Evolutionary conservation across 2,113 vertebrate genomes (phyloP), one percentile per base, ranked within the genome.

Genomic region (Callipepla californica): DNA sequence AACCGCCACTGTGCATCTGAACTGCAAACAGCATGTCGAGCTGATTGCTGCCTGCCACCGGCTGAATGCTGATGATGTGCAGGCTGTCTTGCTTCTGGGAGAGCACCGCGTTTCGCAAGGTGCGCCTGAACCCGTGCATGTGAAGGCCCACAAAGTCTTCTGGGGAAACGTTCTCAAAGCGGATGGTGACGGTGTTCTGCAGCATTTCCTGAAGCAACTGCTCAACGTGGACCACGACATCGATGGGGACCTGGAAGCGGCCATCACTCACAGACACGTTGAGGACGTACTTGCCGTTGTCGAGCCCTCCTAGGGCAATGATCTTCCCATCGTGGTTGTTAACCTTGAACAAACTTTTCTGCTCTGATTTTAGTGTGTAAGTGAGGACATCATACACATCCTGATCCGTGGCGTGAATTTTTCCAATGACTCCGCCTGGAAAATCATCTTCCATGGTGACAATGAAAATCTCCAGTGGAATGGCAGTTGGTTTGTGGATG

Each of bases 381-480:
- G 98, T 98, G 90, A 99, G 98, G 12, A 98, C 98, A 3, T 99
- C 99, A 2, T 99, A 99, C n/a, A 99, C 97, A 68, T 99, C 99
- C 73, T 99, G 99, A 90, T 99, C 99, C 0, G 98, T 99, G 78
- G 99, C 99, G 0, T 99, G 99, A 48, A 99, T 98, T 95, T 99
- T 99, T 53, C 99, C 99, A 61, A 99, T 99, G 42, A 99, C 99
- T 14, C 99, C 99, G 1, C 99, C 99, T 0, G 99, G 99, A 95
- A 99, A 99, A 97, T 99, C 99, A 5, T 99, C 99, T 96, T 99
- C 99, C 98, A 99, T 98, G 34, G 99, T 99, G 92, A 99, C 97
- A 10, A 99, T 99, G 94, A 99, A 99, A 65, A 99, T 98, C 67
- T 99, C 99, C 55, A 99, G 94, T 1, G 99, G 99, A 80, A 98